phyloP scores from a whole-genome alignment of 2,888 invertebrate species.

The Linnaemya vulpina region DNA sequence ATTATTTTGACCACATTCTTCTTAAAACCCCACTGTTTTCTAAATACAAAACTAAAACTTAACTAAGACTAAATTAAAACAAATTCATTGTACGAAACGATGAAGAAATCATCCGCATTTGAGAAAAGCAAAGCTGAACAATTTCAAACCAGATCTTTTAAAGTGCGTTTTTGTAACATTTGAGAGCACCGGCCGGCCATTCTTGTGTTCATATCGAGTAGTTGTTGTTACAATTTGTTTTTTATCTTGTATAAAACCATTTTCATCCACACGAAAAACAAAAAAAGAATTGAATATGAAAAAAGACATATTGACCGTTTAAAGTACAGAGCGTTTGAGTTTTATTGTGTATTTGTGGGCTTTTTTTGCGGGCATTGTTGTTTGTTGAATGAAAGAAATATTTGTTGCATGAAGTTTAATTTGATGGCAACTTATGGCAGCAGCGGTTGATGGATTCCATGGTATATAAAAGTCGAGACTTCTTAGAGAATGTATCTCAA shows the following conservation, averaged over 20 bases:
- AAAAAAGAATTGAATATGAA: neutral
- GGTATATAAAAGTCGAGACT: slow-evolving; percentile 82
- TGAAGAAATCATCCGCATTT: slow-evolving; percentile 72
- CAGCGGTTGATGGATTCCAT: slow-evolving; percentile 57
- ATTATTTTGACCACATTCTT: slow-evolving; percentile 54
- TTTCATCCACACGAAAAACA: slow-evolving; percentile 11
- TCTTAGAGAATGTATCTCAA: slow-evolving; percentile 81
- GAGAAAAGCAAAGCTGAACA: slow-evolving; percentile 35
- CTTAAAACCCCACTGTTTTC: slow-evolving; percentile 45
- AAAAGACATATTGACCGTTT: slow-evolving; percentile 52
- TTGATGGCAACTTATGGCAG: slow-evolving; percentile 58
- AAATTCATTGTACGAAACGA: slow-evolving; percentile 51
- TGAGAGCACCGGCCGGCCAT: slow-evolving; percentile 54
- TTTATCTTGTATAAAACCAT: slow-evolving; percentile 47
- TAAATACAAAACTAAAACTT: slow-evolving; percentile 11
- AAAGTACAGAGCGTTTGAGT: slow-evolving; percentile 52
- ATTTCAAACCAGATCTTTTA: slow-evolving; percentile 67
- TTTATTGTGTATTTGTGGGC: slow-evolving; percentile 26
- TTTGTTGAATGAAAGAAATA: slow-evolving; percentile 41
- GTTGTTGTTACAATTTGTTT: slow-evolving; percentile 53
- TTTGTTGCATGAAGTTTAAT: slow-evolving; percentile 48
- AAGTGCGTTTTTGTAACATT: slow-evolving; percentile 49
- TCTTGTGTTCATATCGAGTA: slow-evolving; percentile 50
- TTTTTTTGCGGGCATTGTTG: slow-evolving; percentile 20
- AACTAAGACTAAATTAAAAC: slow-evolving; percentile 47